phyloP scores from a whole-genome alignment of 1,140 invertebrate genomes.

The Drosophila orosa region DNA sequence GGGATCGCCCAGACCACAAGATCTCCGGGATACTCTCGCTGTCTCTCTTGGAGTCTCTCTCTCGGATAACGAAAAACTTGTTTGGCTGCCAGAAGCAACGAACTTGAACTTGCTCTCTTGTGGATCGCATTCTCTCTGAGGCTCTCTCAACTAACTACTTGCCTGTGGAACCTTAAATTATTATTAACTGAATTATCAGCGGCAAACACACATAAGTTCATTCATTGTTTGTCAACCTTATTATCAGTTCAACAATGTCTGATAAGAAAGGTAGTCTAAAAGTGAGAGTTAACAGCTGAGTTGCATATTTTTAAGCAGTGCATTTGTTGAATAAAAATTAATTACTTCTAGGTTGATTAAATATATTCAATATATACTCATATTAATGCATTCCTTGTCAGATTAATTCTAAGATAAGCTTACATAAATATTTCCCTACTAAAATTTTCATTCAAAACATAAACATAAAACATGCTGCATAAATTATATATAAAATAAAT shows the following conservation, averaged over 20 bases:
- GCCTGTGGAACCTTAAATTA: slow-evolving; percentile 22
- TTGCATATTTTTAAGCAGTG: neutral
- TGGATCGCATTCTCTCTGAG: slow-evolving; percentile 11
- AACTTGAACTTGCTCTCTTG: slow-evolving; percentile 51
- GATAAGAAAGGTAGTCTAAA: neutral
- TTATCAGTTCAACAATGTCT: too few species aligned
- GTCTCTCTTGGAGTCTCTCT: slow-evolving; percentile 3
- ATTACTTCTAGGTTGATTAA: neutral
- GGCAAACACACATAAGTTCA: neutral
- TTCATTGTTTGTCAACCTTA: slow-evolving; percentile 3
- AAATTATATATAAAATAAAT: neutral
- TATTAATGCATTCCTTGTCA: too few species aligned
- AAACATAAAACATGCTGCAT: too few species aligned
- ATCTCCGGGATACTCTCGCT: slow-evolving; percentile 5
- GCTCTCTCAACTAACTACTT: slow-evolving; percentile 6
- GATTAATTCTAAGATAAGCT: too few species aligned
- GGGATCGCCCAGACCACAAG: slow-evolving; percentile 9
- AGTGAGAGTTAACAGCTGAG: neutral
- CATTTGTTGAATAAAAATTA: neutral
- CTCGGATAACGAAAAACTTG: slow-evolving; percentile 67
- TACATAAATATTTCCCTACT: neutral
- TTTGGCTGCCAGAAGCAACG: slow-evolving; percentile 55
- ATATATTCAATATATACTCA: too few species aligned
- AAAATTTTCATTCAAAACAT: too few species aligned
- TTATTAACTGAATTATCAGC: slow-evolving; percentile 32